Base-by-base conservation (phyloP, 2,888 invertebrate species). In the Heteropelma amictum region DNA sequence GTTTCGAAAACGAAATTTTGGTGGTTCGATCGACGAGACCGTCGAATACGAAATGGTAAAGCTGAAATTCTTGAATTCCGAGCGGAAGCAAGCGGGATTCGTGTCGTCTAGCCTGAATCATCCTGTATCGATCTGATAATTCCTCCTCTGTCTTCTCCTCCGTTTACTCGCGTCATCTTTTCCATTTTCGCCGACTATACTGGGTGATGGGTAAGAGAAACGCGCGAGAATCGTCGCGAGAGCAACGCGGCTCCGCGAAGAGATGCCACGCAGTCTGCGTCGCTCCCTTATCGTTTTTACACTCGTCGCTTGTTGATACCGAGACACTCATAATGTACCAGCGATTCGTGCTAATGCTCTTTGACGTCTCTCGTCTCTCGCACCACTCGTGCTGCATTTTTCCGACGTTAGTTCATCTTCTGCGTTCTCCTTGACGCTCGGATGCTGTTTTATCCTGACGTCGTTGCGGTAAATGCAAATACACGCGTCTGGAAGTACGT, bases 251-350 rank as follows among this genome's bases (percentile, higher is more conserved):
- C 58, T 26, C 10, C 64, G 30, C 7, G 40, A n/a, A 49, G 35
- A n/a, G 80, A 80, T 81, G 81, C 82, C 82, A 79, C 77, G 82
- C 82, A 81, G 81, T 82, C 82, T 82, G 81, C 65, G 58, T 77
- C 58, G 67, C 64, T 58, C 17, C 76, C 74, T 80, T 82, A 82
- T 82, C 82, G 54, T 53, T 47, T 45, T 45, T 40, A 38, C 73
- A 60, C 42, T 69, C 63, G 65, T 33, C 17, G 45, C 35, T 35
- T 53, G 45, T 54, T 65, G 70, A 51, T 54, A 60, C 56, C 33
- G 40, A 28, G 40, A 30, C 70, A 23, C 70, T 70, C 33, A 26
- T 58, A 42, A 17, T 49, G 40, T 61, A 12, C 40, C 40, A 4
- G 14, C 45, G 35, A 45, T 54, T 28, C 49, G 58, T 58, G 56